Percentiles rank a stretch among this genome's conserved stretches.
These are phyloP conservation scores for Calameuta pallipes DNA, from an alignment of 2,888 invertebrate species.

Conservation along the genomic window DNA sequence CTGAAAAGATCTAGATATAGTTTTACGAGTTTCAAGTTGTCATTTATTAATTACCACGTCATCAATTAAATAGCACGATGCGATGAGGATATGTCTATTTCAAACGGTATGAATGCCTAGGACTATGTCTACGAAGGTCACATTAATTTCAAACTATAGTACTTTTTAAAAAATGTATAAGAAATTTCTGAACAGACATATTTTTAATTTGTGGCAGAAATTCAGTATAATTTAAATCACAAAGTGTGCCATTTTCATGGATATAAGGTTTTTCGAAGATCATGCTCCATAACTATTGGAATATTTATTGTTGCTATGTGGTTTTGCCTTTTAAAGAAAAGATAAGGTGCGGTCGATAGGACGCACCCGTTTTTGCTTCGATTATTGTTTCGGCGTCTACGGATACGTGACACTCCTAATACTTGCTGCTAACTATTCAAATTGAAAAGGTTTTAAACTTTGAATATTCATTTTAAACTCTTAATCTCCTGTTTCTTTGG, in stretches of 20 bases:
- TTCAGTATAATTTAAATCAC: background rate
- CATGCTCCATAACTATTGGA: background rate
- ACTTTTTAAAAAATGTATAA: background rate
- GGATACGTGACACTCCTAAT: background rate
- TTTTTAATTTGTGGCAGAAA: background rate
- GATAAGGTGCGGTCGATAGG: background rate
- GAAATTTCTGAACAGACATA: background rate
- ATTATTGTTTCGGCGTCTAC: no score
- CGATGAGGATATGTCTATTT: background rate
- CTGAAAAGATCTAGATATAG: background rate
- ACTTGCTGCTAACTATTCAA: background rate
- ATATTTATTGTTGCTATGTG: background rate
- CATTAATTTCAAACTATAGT: background rate
- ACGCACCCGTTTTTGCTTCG: no score
- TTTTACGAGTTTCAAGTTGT: background rate
- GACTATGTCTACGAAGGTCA: background rate
- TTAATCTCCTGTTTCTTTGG: background rate
- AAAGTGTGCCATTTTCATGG: background rate
- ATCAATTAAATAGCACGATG: no score
- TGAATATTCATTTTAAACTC: background rate
- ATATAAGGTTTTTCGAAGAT: no score
- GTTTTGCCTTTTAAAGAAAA: background rate
- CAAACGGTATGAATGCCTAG: background rate
- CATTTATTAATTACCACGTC: background rate
- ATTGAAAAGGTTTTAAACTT: background rate